Conservation (phyloP, 2,888 invertebrate genomes). For the Liposcelis brunnea region DNA sequence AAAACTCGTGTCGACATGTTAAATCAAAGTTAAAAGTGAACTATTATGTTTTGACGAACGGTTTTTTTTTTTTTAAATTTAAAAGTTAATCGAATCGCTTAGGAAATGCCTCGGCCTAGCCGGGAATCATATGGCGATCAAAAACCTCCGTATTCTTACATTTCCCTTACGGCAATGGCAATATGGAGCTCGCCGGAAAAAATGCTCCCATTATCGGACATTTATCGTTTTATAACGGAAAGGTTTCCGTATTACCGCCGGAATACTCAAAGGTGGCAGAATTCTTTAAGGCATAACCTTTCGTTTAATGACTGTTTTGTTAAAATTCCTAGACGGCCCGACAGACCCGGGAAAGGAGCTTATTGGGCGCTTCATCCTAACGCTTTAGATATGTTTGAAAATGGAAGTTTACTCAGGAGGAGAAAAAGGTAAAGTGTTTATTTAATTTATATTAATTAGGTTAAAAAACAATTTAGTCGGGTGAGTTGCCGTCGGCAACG, state of each 20-base stretch:
- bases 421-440: slow-evolving; percentile 5
- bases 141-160: slow-evolving; percentile 97
- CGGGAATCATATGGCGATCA: slow-evolving; percentile 93
- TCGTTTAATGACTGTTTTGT: slow-evolving; percentile 94
- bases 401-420: slow-evolving; percentile 54
- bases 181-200: slow-evolving; percentile 93
- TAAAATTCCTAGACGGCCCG: slow-evolving; percentile 64
- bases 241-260: slow-evolving; percentile 68
- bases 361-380: slow-evolving; percentile 67
- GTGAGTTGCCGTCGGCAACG: no score
- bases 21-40: slow-evolving; percentile 15
- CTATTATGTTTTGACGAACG: slow-evolving; percentile 16
- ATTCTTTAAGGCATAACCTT: slow-evolving; percentile 69
- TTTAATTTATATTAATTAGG: background rate
- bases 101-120: slow-evolving; percentile 78
- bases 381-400: slow-evolving; percentile 69
- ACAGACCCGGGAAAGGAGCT: slow-evolving; percentile 61
- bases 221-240: slow-evolving; percentile 86
- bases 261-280: slow-evolving; percentile 62
- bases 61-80: slow-evolving; percentile 1
- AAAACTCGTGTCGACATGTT: slow-evolving; percentile 10
- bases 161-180: slow-evolving; percentile 96
- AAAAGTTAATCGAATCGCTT: no score
- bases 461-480: no score
- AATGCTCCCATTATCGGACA: slow-evolving; percentile 77